Base-by-base conservation (phyloP, 2,797 vertebrate species). In the Dallia pectoralis region DNA sequence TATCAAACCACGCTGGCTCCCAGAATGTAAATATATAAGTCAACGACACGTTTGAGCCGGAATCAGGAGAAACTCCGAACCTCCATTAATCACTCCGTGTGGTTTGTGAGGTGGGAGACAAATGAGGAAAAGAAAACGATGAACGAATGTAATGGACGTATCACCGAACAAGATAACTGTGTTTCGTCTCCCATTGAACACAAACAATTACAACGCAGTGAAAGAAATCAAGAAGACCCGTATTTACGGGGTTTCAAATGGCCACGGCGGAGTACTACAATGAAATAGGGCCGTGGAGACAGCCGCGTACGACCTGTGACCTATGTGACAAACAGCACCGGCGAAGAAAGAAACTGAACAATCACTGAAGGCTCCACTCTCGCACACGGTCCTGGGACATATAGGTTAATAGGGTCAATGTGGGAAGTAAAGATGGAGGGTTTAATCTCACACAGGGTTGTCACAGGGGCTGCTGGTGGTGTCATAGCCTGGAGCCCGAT, bases 21-120 rank as follows among this genome's bases (percentile, higher is more conserved):
- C 75, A 74, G 81, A 82, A 80, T 77, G 78, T 69, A 72, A 76
- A 83, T 83, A 81, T 87, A 85, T 75, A 76, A 79, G 72, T 68
- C 62, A 18, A 18, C 0, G 44, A 73, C 61, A 74, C 72, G 27
- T 70, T 80, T 63, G 76, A 79, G 77, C 75, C n/a, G 1, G 22
- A 68, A 68, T 16, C 71, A 59, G 69, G 65, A 77, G 70, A 63
- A 63, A n/a, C 11, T 47, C 72, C 59, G 47, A 73, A 71, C 30
- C 48, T 74, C 83, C 71, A 83, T 88, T 82, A 84, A 82, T 84
- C 22, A 47, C 81, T 82, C 19, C 59, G 25, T 79, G 78, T 73
- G 36, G 16, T 18, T 5, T 3, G 19, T n/a, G 40, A 78, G 64
- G 44, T 71, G 71, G 59, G 71, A 73, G 71, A 47, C 49, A 63